Conservation (phyloP, 2,888 invertebrate species). For the Melieria crassipennis region DNA sequence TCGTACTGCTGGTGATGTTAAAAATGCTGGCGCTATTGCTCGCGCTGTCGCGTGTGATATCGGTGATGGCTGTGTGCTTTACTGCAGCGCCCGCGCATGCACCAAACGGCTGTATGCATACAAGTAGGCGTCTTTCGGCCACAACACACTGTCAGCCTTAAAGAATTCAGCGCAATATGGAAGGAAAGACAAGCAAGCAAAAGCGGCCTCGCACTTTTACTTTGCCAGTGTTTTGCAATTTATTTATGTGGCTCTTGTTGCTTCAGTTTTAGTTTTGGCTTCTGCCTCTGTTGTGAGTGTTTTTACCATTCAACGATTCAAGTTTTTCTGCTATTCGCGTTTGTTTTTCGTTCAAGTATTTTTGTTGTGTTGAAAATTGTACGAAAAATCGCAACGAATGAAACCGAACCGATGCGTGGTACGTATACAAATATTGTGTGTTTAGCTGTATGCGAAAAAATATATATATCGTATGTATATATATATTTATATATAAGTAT, state of each 20-base stretch:
- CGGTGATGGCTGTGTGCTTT: slow-evolving; percentile 2
- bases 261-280: too few species aligned
- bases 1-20: not conserved
- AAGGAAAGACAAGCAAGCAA: too few species aligned
- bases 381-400: too few species aligned
- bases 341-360: too few species aligned
- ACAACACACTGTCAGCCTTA: not conserved
- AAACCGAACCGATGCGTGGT: not conserved
- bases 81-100: not conserved
- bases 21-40: not conserved
- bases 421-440: not conserved
- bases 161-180: too few species aligned
- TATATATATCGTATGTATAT: slow-evolving; percentile 1
- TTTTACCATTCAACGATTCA: too few species aligned
- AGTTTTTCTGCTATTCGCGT: too few species aligned
- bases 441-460: not conserved
- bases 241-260: too few species aligned
- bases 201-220: too few species aligned
- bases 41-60: slow-evolving; percentile 1
- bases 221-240: too few species aligned
- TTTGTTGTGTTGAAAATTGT: too few species aligned
- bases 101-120: not conserved
- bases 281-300: too few species aligned
- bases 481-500: slow-evolving; percentile 7
- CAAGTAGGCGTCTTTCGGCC: not conserved